A percentile compares a stretch with the other conserved stretches of the same genome.
Conservation (phyloP, 2,113 vertebrate species). For the Calyptommatus sinebrachiatus region DNA sequence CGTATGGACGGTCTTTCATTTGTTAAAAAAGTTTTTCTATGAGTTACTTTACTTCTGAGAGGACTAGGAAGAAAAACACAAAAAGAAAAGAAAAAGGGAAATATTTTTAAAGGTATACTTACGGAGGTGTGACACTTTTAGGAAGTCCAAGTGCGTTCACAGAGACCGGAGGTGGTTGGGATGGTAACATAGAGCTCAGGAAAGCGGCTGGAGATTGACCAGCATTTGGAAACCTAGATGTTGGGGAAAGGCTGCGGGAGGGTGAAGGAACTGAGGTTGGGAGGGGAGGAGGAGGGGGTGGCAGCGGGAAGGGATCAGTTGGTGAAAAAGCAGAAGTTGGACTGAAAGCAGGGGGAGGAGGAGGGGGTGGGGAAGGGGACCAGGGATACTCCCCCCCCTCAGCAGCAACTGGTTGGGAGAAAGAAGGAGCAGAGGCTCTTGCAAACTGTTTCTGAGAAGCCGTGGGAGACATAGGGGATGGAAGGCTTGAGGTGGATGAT, state of each 20-base stretch:
- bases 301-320: constrained; percentile 77
- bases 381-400: constrained; percentile 76
- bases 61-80: not conserved
- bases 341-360: constrained; percentile 87
- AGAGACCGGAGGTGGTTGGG: constrained; percentile 70
- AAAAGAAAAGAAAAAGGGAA: constrained; percentile 25
- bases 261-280: constrained; percentile 67
- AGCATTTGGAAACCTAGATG: constrained; percentile 68
- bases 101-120: constrained; percentile 60
- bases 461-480: constrained; percentile 88
- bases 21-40: too few species aligned
- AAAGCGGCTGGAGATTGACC: constrained; percentile 86
- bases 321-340: constrained; percentile 60
- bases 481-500: constrained; percentile 85
- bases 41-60: not conserved
- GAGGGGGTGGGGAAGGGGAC: constrained; percentile 88
- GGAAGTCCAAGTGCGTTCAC: constrained; percentile 94
- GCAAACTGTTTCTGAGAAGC: constrained; percentile 79
- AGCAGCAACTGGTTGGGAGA: constrained; percentile 72
- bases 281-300: constrained; percentile 80
- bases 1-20: too few species aligned
- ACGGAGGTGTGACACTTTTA: constrained; percentile 81
- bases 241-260: constrained; percentile 65
- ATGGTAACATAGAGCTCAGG: constrained; percentile 89
- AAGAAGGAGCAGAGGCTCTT: constrained; percentile 73